phyloP scores from a whole-genome alignment of 2,888 invertebrate species.

The Panzeria rudis region DNA sequence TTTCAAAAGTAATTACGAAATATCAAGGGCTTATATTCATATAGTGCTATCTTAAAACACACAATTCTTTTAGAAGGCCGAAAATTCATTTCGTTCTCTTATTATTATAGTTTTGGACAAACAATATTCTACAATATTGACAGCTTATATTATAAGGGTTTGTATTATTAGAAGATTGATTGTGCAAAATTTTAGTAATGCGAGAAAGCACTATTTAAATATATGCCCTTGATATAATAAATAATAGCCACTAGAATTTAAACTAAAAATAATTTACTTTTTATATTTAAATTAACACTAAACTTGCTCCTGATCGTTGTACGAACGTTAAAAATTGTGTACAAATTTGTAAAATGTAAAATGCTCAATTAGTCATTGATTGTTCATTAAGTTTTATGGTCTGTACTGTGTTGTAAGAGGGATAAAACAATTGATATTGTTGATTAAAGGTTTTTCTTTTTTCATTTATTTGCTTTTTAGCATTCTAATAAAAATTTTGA shows the following conservation, averaged over 20 bases:
- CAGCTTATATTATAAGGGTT: no score
- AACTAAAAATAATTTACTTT: conserved; percentile 24
- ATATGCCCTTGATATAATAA: no score
- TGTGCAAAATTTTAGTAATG: no score
- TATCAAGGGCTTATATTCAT: no score
- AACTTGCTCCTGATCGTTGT: conserved; percentile 5
- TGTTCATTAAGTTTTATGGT: conserved; percentile 19
- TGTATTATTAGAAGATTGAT: no score
- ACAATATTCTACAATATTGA: no score
- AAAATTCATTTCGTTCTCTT: no score
- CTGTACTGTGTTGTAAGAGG: conserved; percentile 11
- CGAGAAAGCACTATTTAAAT: no score
- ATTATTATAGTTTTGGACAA: no score
- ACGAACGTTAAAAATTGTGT: conserved; percentile 4
- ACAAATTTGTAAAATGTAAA: conserved; percentile 27
- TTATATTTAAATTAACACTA: background rate
- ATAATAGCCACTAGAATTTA: conserved; percentile 20
- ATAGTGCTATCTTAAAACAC: no score
- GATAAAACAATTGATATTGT: conserved; percentile 33
- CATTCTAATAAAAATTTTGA: conserved; percentile 5
- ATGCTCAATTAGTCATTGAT: conserved; percentile 53
- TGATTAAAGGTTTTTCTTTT: conserved; percentile 6
- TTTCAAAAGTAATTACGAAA: no score
- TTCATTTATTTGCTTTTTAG: background rate
- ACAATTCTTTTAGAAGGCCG: no score